Percentiles rank a stretch among this genome's conserved stretches.
phyloP scores from a whole-genome alignment of 2,797 vertebrate species.

The Sparus aurata region DNA sequence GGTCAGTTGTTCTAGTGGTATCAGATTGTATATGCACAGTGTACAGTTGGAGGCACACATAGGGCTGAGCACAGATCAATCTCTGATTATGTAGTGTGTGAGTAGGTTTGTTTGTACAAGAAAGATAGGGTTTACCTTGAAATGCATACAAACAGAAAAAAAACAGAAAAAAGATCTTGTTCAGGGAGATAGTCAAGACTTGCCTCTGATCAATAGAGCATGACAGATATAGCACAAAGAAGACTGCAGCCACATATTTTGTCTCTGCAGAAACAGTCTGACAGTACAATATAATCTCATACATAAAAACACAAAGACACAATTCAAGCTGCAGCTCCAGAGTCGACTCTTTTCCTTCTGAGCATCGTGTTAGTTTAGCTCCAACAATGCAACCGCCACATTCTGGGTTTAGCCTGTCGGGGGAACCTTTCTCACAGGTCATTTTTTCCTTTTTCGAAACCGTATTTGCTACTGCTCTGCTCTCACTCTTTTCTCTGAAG shows the following conservation, averaged over 20 bases:
- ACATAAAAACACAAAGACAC: slow-evolving; percentile 24
- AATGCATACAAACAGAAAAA: neutral
- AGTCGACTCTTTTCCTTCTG: neutral
- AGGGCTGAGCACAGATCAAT: neutral
- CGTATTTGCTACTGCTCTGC: neutral
- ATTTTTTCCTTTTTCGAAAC: neutral
- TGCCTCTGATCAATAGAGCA: slow-evolving; percentile 42
- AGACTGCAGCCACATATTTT: slow-evolving; percentile 23
- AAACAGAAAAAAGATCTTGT: neutral
- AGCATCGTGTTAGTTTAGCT: neutral
- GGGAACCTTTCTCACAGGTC: neutral
- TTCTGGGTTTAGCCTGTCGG: neutral
- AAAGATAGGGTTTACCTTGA: neutral
- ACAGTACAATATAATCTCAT: slow-evolving; percentile 10
- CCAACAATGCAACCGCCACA: neutral
- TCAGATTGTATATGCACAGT: neutral
- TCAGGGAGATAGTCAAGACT: slow-evolving; percentile 4
- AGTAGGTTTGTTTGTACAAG: neutral
- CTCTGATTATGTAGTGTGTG: neutral
- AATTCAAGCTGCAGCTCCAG: neutral
- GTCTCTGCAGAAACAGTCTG: slow-evolving; percentile 11
- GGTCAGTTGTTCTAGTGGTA: neutral
- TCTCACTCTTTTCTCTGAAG: neutral
- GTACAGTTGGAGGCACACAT: slow-evolving; percentile 7
- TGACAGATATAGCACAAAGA: slow-evolving; percentile 34